Percentiles rank a stretch among this genome's conserved stretches.
phyloP scores from a whole-genome alignment of 2,113 vertebrate genomes.

The Brienomyrus longianalis region DNA sequence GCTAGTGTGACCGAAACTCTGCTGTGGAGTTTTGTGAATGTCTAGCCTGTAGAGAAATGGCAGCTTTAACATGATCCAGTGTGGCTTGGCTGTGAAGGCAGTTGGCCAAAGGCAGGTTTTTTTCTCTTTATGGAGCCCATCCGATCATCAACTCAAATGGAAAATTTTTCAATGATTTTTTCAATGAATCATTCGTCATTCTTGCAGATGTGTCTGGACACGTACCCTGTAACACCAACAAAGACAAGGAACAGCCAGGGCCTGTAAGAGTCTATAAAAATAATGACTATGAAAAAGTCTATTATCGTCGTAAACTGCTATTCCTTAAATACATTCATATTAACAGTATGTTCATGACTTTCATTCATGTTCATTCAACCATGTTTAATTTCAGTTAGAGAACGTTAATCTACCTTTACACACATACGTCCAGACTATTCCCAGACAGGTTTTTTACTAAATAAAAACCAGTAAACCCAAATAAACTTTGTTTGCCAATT shows the following conservation, averaged over 20 bases:
- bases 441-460: not conserved
- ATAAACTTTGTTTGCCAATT: not conserved
- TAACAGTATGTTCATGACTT: not conserved
- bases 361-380: not conserved
- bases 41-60: not conserved
- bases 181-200: not conserved
- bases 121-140: not conserved
- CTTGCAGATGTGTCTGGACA: not conserved
- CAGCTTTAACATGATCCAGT: slow-evolving; percentile 24
- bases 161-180: not conserved
- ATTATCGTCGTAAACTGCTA: not conserved
- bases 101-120: slow-evolving; percentile 13
- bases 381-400: not conserved
- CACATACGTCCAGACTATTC: not conserved
- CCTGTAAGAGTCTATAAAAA: not conserved
- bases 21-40: too few relatives aligned
- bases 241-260: not conserved
- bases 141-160: not conserved
- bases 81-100: slow-evolving; percentile 22
- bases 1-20: not conserved
- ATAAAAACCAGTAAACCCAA: not conserved
- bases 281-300: not conserved
- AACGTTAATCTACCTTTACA: not conserved
- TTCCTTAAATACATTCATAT: not conserved
- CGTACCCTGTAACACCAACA: not conserved